Conservation (phyloP, 2,797 vertebrate genomes). For the Bufotes viridis region DNA sequence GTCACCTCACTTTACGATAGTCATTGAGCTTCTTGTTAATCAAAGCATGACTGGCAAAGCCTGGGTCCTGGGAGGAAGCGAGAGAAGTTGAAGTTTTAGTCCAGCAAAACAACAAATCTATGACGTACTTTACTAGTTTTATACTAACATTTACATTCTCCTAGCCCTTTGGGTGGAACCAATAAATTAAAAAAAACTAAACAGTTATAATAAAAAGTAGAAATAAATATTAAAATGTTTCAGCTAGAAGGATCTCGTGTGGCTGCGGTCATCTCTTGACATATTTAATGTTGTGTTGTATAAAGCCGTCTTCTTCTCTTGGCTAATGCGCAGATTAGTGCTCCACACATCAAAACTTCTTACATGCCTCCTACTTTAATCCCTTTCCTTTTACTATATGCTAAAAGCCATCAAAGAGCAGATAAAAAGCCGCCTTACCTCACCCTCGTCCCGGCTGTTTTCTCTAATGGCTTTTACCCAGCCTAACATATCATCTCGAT, state of each 20-base stretch:
- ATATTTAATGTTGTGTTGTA: background rate
- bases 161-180: background rate
- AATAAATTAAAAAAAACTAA: background rate
- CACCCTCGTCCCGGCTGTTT: conserved; percentile 93
- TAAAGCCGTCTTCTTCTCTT: background rate
- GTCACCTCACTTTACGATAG: conserved; percentile 93
- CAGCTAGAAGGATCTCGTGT: background rate
- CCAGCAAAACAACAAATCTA: background rate
- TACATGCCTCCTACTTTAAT: background rate
- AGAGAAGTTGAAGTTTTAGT: background rate
- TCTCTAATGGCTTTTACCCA: conserved; percentile 97
- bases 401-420: background rate
- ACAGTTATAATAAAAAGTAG: background rate
- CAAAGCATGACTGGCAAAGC: conserved; percentile 92
- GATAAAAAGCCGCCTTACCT: conserved; percentile 80
- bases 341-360: background rate
- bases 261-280: background rate
- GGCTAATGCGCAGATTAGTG: conserved; percentile 20
- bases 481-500: conserved; percentile 96
- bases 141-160: background rate
- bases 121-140: too few relatives aligned
- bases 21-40: conserved; percentile 98
- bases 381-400: background rate
- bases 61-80: conserved; percentile 81
- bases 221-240: too few relatives aligned